A percentile compares a stretch with the other conserved stretches of the same genome.
phyloP scores from a whole-genome alignment of 2,888 invertebrate genomes.

The Ophion costatus region DNA sequence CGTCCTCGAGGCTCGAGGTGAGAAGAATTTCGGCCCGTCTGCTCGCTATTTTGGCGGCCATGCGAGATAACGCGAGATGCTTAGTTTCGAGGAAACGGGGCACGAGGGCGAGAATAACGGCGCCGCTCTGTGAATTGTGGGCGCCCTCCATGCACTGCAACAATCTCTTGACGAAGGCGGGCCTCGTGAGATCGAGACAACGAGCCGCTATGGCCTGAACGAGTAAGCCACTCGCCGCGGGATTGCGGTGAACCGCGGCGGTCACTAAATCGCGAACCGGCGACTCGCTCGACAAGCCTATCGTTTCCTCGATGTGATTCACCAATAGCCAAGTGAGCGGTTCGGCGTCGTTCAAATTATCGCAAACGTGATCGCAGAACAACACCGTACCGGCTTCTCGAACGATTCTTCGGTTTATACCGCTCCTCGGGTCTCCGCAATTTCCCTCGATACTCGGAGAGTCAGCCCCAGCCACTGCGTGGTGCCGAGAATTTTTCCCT shows the following conservation, averaged over 20 bases:
- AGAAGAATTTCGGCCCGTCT: slow-evolving; percentile 89
- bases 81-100: slow-evolving; percentile 88
- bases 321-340: slow-evolving; percentile 91
- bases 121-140: slow-evolving; percentile 89
- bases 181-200: slow-evolving; percentile 85
- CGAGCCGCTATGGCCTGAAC: slow-evolving; percentile 89
- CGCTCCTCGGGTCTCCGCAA: slow-evolving; percentile 42
- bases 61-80: slow-evolving; percentile 88
- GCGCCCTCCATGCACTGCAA: slow-evolving; percentile 89
- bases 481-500: not conserved
- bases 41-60: slow-evolving; percentile 90
- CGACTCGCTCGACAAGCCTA: slow-evolving; percentile 87
- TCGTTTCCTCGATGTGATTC: slow-evolving; percentile 88
- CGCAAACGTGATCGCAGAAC: slow-evolving; percentile 91
- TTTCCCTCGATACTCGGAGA: not conserved
- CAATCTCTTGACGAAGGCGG: slow-evolving; percentile 88
- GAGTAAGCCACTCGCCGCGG: slow-evolving; percentile 89
- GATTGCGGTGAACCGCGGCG: slow-evolving; percentile 86
- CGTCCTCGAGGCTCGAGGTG: slow-evolving; percentile 86
- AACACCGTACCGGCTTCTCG: slow-evolving; percentile 89
- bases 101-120: slow-evolving; percentile 87
- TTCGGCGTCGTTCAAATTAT: slow-evolving; percentile 89
- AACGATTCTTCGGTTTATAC: slow-evolving; percentile 87
- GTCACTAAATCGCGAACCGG: slow-evolving; percentile 87
- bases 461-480: no score